Percentiles rank a stretch among this genome's conserved stretches.
Conservation (phyloP, 1,140 invertebrate species). For the Apis florea region DNA sequence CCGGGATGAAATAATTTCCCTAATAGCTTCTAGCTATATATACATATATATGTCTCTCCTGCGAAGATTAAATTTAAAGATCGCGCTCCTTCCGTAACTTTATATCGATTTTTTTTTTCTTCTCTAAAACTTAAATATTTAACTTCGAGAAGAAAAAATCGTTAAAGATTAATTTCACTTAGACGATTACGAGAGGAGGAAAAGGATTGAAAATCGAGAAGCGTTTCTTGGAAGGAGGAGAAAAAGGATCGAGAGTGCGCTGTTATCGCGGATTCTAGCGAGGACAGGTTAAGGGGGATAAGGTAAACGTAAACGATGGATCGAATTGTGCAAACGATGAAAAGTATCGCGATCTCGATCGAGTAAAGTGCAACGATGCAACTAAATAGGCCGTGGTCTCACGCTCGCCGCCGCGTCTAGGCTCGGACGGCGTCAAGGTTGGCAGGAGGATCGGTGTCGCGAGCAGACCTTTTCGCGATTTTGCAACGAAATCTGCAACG, state of each 20-base stretch:
- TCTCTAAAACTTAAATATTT: background rate
- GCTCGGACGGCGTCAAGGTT: slow-evolving; percentile 48
- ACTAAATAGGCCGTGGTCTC: slow-evolving; percentile 48
- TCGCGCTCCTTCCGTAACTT: background rate
- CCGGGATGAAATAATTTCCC: background rate
- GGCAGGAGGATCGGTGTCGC: slow-evolving; percentile 50
- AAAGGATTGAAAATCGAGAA: too few species aligned
- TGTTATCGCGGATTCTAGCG: too few species aligned
- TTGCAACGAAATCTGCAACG: slow-evolving; percentile 53
- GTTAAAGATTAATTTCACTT: too few species aligned
- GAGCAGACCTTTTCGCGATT: slow-evolving; percentile 48
- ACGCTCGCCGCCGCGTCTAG: slow-evolving; percentile 34
- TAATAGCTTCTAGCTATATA: background rate
- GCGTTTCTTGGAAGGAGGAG: too few species aligned
- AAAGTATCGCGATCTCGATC: slow-evolving; percentile 48
- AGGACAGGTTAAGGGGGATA: background rate
- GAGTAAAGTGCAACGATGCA: slow-evolving; percentile 37
- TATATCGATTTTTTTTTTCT: background rate
- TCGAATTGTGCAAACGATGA: slow-evolving; percentile 44
- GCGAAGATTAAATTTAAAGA: background rate
- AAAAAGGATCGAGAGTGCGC: too few species aligned
- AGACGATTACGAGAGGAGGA: too few species aligned
- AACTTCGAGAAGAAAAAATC: too few species aligned
- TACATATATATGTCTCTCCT: background rate
- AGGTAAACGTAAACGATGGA: slow-evolving; percentile 22